Base-by-base conservation (phyloP, 1,140 invertebrate species). In the Drosophila hydei region DNA sequence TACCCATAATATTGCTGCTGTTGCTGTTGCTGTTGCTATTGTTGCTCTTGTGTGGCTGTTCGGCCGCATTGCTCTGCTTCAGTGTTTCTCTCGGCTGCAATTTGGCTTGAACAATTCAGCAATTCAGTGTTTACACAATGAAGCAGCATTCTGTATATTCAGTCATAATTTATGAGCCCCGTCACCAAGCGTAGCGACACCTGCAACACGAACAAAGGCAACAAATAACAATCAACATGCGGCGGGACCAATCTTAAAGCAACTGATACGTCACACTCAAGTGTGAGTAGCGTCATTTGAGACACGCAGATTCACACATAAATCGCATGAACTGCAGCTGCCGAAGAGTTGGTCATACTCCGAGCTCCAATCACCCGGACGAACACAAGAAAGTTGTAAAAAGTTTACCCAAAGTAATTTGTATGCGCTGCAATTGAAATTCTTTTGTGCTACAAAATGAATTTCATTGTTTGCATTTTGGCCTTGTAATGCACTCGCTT, bases 381-480 rank as follows among this genome's bases (percentile, higher is more conserved):
- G 61, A 65, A 45, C 58, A 65, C 48, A 48, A 75, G 59, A 60
- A 71, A 83, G 64, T 78, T 75, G 67, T 54, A 68, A 48, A 75
- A 83, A 83, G 79, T 83, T 83, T 79, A 76, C 79, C 69, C 72
- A 79, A 76, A 76, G 79, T 84, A 84, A 84, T 84, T 84, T 84
- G 79, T 84, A 84, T 84, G 76, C 76, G 76, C 60, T 79, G 72
- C 79, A 84, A 84, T 84, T 84, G 75, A 84, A 84, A 84, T 79
- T 84, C 76, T 76, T 79, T 84, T 84, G 76, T 84, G 67, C 23
- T 60, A 58, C 68, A 59, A 84, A 84, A 84, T 84, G 63, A 79
- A 84, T 84, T 84, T 80, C 69, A 79, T 84, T 84, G 79, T 79
- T 79, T 84, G 60, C 72, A 58, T 69, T 84, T 76, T 56, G 61